These are phyloP conservation scores for Notodonta dromedarius DNA, from an alignment of 2,888 invertebrate species.

Conservation along the genomic window DNA sequence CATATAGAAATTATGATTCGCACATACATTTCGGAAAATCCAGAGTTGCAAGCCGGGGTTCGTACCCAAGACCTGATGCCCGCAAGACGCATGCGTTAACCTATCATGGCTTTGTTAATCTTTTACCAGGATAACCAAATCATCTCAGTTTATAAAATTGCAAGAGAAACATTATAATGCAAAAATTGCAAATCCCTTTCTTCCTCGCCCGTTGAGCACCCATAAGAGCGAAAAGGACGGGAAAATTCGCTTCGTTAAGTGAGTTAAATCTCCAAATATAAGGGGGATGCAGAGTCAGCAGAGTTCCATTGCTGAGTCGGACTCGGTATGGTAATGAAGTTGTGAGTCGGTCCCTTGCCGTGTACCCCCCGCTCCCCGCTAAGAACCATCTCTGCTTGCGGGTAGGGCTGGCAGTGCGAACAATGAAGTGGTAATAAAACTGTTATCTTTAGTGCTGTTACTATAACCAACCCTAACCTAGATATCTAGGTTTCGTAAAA, in stretches of 20 bases:
- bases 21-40: too few species aligned
- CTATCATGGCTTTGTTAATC: too few species aligned
- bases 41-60: too few species aligned
- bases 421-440: too few species aligned
- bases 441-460: too few species aligned
- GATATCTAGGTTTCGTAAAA: too few species aligned
- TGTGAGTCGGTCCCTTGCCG: conserved; percentile 47
- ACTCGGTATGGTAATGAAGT: conserved; percentile 69
- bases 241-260: conserved; percentile 73
- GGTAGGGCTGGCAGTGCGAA: conserved; percentile 4
- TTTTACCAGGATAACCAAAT: too few species aligned
- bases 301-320: conserved; percentile 57
- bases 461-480: too few species aligned
- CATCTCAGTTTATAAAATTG: too few species aligned
- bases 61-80: too few species aligned
- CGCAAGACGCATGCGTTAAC: too few species aligned
- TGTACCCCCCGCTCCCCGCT: conserved; percentile 19
- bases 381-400: conserved; percentile 20
- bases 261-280: conserved; percentile 65
- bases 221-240: conserved; percentile 50
- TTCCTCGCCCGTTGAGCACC: conserved; percentile 4
- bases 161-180: conserved; percentile 1
- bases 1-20: too few species aligned
- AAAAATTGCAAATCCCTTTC: neutral
- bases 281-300: conserved; percentile 52